Conservation (phyloP, 1,140 invertebrate species). For the Thaumatotibia leucotreta region DNA sequence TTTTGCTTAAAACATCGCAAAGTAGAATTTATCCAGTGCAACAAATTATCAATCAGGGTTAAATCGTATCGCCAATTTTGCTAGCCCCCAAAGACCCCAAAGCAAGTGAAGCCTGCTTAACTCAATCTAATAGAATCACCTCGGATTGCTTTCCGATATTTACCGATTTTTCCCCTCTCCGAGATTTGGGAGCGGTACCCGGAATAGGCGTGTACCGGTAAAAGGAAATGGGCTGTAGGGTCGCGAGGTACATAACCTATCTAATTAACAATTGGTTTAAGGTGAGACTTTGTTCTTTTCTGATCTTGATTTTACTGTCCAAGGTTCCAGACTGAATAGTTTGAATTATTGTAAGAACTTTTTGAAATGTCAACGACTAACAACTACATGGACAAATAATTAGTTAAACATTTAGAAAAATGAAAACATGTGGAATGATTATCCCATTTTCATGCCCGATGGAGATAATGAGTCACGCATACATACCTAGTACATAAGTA, state of each 20-base stretch:
- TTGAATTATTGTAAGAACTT: too few relatives aligned
- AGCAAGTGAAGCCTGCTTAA: constrained; percentile 49
- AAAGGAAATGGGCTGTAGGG: constrained; percentile 52
- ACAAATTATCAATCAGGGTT: constrained; percentile 21
- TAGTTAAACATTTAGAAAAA: too few relatives aligned
- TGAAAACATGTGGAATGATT: too few relatives aligned
- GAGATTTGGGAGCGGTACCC: constrained; percentile 62
- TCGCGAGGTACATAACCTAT: constrained; percentile 52
- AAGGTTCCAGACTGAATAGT: too few relatives aligned
- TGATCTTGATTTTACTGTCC: constrained; percentile 19
- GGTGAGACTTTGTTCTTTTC: constrained; percentile 45
- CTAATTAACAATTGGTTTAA: constrained; percentile 68
- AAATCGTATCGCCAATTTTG: constrained; percentile 24
- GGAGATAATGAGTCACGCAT: too few relatives aligned
- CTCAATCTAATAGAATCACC: constrained; percentile 74
- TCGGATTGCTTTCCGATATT: constrained; percentile 74
- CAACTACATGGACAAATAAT: too few relatives aligned
- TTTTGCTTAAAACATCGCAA: not conserved
- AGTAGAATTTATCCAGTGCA: not conserved
- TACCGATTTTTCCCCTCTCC: constrained; percentile 67
- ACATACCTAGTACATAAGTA: too few relatives aligned
- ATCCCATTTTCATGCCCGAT: too few relatives aligned
- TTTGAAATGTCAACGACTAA: too few relatives aligned
- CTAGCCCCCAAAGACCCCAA: constrained; percentile 31
- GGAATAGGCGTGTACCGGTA: constrained; percentile 62